Base-by-base conservation (phyloP, 1,140 invertebrate genomes). In the Pogonomyrmex californicus region DNA sequence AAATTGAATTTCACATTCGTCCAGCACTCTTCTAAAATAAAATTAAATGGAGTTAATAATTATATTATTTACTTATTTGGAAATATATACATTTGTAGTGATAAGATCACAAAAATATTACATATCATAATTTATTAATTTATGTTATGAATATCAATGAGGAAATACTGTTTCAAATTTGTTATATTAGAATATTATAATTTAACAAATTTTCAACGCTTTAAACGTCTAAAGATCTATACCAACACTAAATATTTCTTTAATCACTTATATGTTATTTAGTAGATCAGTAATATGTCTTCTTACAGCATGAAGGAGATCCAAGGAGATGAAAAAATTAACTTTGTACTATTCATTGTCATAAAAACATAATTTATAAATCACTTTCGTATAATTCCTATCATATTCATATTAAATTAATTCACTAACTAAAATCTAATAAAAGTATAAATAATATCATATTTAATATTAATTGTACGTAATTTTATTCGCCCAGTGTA, bases 1-100 rank as follows among this genome's bases (percentile, higher is more conserved):
- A 77, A 71, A 47, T 30, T 88, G 71, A 71, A 38, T 82, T 88
- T 88, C 87, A 65, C 51, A 71, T 71, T 88, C 79, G 56, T 85
- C 79, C 79, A 85, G 78, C 77, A 88, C 56, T 77, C 56, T 88
- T 88, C 87, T 88, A 88, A 88, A 88, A 88, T 60, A 85, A 88
- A 88, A 88, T 58, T 51, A 9, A 1, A 47, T 33, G 44, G 2
- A 36, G 10, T 10, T 75, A 77, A 36, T 56, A 44, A 54, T 68
- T 49, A n/a, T 71, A 49, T 23, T 56, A 38, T 9, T 70, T 54
- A 41, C 65, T 73, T 7, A 65, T 56, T 10, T 2, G 14, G 23
- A 17, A 51, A 38, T 62, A 14, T 65, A 54, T 47, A 51, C 36
- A n/a, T 51, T 75, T 66, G 5, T 51, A 54, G 9, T 47, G 12